Conservation (phyloP, 2,888 invertebrate species). For the Bellardia pandia region DNA sequence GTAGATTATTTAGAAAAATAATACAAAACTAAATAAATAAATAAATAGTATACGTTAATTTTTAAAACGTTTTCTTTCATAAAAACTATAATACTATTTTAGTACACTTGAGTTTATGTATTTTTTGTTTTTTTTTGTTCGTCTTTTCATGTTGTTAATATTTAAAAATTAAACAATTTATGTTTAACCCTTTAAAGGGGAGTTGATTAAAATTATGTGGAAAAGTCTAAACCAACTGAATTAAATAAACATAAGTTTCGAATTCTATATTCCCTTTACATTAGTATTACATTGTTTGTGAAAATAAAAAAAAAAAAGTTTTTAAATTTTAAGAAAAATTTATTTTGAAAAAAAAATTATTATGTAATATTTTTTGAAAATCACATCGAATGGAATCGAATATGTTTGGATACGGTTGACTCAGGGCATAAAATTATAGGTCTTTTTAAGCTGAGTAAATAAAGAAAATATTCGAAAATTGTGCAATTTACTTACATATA, state of each 20-base stretch:
- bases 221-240: too few relatives aligned
- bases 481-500: too few relatives aligned
- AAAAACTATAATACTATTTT: constrained; percentile 1
- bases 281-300: too few relatives aligned
- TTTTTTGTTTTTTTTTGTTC: background rate
- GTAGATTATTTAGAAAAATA: constrained; percentile 60
- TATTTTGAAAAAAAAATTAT: background rate
- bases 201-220: background rate
- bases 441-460: too few relatives aligned
- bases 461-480: too few relatives aligned
- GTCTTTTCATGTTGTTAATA: constrained; percentile 41
- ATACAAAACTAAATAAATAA: constrained; percentile 2
- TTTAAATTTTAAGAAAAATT: background rate
- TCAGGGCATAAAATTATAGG: too few relatives aligned
- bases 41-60: constrained; percentile 41
- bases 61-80: constrained; percentile 35
- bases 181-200: constrained; percentile 43
- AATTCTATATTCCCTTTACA: too few relatives aligned
- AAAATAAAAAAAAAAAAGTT: background rate
- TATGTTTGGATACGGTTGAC: too few relatives aligned
- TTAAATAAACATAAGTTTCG: too few relatives aligned
- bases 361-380: background rate
- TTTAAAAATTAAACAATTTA: constrained; percentile 41
- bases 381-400: background rate
- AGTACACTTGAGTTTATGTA: constrained; percentile 41